These are phyloP conservation scores for Leucoptera coffeella DNA, from an alignment of 2,888 invertebrate genomes.

Conservation along the genomic window DNA sequence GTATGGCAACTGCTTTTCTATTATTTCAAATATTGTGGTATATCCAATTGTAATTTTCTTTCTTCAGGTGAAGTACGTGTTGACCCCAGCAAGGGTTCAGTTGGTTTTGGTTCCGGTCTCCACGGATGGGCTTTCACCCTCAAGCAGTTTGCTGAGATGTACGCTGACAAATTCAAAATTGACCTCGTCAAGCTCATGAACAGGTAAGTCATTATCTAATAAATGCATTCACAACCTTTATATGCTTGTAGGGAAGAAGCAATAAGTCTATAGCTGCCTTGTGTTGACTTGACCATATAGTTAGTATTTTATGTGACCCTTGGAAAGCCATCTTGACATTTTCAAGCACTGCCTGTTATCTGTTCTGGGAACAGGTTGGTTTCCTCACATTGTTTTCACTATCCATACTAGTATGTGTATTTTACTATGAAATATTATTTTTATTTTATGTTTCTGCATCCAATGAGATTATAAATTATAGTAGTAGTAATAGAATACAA, in stretches of 20 bases:
- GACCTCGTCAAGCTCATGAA: conserved; percentile 97
- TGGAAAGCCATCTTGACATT: neutral
- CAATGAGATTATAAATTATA: too few relatives aligned
- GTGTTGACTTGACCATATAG: too few relatives aligned
- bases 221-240: neutral
- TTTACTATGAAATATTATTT: too few relatives aligned
- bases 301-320: too few relatives aligned
- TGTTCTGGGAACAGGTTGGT: neutral
- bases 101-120: conserved; percentile 98
- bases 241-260: neutral
- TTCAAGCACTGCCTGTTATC: neutral
- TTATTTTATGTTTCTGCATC: too few relatives aligned
- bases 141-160: conserved; percentile 99
- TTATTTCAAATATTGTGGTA: too few relatives aligned
- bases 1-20: too few relatives aligned
- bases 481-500: too few relatives aligned
- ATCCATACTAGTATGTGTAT: too few relatives aligned
- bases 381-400: too few relatives aligned
- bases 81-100: conserved; percentile 97
- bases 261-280: neutral
- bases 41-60: too few relatives aligned
- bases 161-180: conserved; percentile 97
- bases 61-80: conserved; percentile 83
- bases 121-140: conserved; percentile 99
- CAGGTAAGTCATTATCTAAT: conserved; percentile 19